Conservation (phyloP, 2,113 vertebrate species). For the Gymnorhina tibicen region DNA sequence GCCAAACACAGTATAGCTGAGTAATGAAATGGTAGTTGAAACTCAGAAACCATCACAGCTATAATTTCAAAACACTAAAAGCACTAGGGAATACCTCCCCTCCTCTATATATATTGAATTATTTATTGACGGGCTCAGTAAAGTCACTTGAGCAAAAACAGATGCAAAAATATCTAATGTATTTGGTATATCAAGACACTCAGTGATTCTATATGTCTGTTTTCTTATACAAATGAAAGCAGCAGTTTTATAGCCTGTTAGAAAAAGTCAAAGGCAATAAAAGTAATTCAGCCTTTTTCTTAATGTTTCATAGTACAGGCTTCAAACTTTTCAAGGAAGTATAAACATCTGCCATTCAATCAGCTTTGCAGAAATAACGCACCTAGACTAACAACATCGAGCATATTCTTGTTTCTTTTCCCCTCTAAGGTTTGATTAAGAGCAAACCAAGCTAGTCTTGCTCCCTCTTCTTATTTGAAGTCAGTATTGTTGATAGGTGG, state of each 20-base stretch:
- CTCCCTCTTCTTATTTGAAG: not conserved
- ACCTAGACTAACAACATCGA: not conserved
- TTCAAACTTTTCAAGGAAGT: conserved; percentile 39
- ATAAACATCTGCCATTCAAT: conserved; percentile 40
- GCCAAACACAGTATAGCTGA: not conserved
- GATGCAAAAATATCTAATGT: conserved; percentile 39
- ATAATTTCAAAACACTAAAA: not conserved
- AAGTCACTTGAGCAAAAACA: conserved; percentile 11
- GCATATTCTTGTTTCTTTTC: not conserved
- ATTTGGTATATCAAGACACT: conserved; percentile 31
- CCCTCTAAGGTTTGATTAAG: not conserved
- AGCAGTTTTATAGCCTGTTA: conserved; percentile 15
- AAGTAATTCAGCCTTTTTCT: conserved; percentile 29
- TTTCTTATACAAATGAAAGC: conserved; percentile 54
- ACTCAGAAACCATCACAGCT: not conserved
- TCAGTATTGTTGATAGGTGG: no score
- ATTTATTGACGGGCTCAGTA: conserved; percentile 37
- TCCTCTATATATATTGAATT: not conserved
- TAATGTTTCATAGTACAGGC: conserved; percentile 22
- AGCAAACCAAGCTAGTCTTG: not conserved
- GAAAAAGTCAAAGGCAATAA: conserved; percentile 34
- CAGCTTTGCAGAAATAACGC: conserved; percentile 24
- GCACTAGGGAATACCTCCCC: not conserved
- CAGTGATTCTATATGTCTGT: not conserved
- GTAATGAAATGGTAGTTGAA: not conserved